Base-by-base conservation (phyloP, 2,113 vertebrate genomes). In the Ranitomeya variabilis region DNA sequence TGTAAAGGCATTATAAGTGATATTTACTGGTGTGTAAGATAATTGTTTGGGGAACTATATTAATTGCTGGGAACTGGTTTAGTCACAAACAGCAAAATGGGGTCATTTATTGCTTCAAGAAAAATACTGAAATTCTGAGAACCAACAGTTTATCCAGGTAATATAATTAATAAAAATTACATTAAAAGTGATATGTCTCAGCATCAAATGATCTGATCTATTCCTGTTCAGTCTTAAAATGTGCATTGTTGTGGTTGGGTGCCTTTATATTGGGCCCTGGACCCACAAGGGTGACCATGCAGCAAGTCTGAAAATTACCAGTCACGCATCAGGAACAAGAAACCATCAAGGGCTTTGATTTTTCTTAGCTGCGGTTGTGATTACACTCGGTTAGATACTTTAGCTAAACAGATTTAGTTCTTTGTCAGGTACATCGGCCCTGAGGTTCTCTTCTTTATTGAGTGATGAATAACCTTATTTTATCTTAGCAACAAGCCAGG, bases 401-500 rank as follows among this genome's bases (percentile, higher is more conserved):
- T 83, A 83, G 81, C 21, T 83, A 83, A 83, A 66, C 64, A 67
- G 62, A 83, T 83, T 62, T 83, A 83, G 59, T 62, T 67, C 23
- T 69, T 45, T 66, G 64, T 64, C 62, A 83, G 62, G 81, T 83
- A 67, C 81, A 83, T 83, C 81, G 69, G 81, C 62, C 81, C 81
- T 15, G 12, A 83, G 81, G 81, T 51, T 62, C 62, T 83, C 45
- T 66, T 69, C 21, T 67, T 83, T 67, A 83, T 62, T 51, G 81
- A 83, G 62, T 83, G 81, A 83, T 83, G 64, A 83, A 83, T 83
- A 62, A 26, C 55, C 55, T 31, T 83, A 83, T 69, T 83, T 54
- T 83, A 83, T 83, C 62, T 83, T 5, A 23, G 21, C 64, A 83
- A 69, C 81, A 67, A 45, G 81, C 81, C 16, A 37, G 19, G 19